A percentile compares a stretch with the other conserved stretches of the same genome.
These are phyloP conservation scores for Macrobrachium rosenbergii DNA, from an alignment of 1,140 invertebrate genomes.

Conservation along the genomic window DNA sequence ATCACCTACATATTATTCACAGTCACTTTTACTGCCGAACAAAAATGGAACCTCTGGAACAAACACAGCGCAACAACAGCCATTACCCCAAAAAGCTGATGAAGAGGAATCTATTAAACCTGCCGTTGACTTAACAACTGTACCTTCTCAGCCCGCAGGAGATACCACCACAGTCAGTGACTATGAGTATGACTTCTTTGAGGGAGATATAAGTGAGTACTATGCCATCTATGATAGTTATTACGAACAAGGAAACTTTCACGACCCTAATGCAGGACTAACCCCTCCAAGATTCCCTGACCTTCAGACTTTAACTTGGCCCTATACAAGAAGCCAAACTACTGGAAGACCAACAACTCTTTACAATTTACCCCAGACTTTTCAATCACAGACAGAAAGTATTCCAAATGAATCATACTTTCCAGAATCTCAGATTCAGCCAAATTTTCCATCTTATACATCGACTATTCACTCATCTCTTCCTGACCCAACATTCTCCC, in stretches of 20 bases:
- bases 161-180: slow-evolving; percentile 27
- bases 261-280: neutral
- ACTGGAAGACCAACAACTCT: neutral
- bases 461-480: no score
- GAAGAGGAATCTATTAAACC: no score
- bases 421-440: no score
- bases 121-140: no score
- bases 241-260: slow-evolving; percentile 11
- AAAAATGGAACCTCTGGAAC: no score
- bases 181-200: slow-evolving; percentile 44
- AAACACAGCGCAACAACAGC: no score
- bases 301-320: slow-evolving; percentile 41
- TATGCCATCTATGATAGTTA: slow-evolving; percentile 44
- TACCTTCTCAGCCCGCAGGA: neutral
- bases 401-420: no score
- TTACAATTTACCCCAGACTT: neutral
- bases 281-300: slow-evolving; percentile 10
- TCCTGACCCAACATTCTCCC: no score
- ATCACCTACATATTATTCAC: no score
- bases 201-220: slow-evolving; percentile 52
- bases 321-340: slow-evolving; percentile 34
- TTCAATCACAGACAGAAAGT: neutral
- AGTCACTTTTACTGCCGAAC: no score
- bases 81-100: no score
- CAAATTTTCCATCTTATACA: no score